Evolutionary conservation across 2,888 invertebrate genomes (phyloP).

Genomic region (Drosophila infuscata): DNA sequence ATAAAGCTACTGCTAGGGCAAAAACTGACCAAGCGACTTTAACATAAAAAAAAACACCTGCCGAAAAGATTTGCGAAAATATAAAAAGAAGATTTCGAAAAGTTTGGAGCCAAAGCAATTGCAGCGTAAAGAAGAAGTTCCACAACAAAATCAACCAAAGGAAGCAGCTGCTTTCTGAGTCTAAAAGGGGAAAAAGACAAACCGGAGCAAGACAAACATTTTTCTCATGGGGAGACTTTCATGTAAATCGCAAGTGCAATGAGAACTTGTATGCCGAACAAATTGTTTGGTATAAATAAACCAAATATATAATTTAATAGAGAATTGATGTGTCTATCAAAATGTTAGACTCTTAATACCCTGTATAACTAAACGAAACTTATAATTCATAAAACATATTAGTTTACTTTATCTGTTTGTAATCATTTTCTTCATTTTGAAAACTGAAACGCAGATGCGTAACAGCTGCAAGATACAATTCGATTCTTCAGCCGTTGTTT

Average conservation of each 20-base stretch:
- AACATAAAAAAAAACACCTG: constrained; percentile 44
- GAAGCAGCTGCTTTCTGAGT: constrained; percentile 17
- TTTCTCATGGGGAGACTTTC: neutral
- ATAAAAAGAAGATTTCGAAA: constrained; percentile 9
- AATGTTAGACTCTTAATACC: too few species aligned
- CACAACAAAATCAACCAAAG: constrained; percentile 7
- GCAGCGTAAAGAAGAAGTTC: constrained; percentile 11
- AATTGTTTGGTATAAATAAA: neutral
- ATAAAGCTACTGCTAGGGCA: constrained; percentile 25
- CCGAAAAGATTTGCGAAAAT: constrained; percentile 44
- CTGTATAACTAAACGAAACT: neutral
- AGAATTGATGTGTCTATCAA: neutral
- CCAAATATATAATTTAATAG: neutral
- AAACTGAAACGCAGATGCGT: constrained; percentile 31
- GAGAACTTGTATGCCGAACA: neutral
- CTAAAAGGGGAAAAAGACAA: neutral
- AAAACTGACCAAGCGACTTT: constrained; percentile 53
- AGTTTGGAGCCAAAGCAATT: constrained; percentile 13
- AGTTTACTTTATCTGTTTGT: neutral
- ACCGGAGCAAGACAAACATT: neutral
- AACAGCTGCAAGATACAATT: constrained; percentile 61
- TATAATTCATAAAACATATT: neutral
- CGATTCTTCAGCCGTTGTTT: constrained; percentile 16
- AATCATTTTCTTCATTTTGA: constrained; percentile 19
- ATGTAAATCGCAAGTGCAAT: neutral